These are phyloP conservation scores for Sphyrna mokarran DNA, from an alignment of 2,113 vertebrate genomes.

Conservation along the genomic window DNA sequence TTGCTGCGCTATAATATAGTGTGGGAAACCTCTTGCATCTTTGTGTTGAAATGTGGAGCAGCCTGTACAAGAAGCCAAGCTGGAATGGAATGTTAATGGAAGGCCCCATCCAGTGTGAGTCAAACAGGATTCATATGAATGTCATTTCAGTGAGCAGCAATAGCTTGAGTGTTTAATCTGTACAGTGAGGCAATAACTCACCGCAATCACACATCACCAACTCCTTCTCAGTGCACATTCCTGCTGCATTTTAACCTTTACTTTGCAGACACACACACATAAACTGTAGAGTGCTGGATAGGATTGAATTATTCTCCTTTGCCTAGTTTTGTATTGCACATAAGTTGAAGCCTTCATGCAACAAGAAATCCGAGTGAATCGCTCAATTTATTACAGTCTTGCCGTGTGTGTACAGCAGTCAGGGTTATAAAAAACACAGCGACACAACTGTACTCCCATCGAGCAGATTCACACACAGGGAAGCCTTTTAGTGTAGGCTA, in stretches of 20 bases:
- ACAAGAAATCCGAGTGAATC: neutral
- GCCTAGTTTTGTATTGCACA: neutral
- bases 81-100: constrained; percentile 37
- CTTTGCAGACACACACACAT: neutral
- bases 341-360: neutral
- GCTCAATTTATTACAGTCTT: neutral
- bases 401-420: neutral
- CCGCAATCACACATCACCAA: neutral
- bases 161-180: constrained; percentile 24
- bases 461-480: neutral
- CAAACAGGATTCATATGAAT: constrained; percentile 30
- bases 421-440: neutral
- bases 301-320: neutral
- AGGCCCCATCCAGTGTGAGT: constrained; percentile 10
- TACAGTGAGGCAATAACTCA: constrained; percentile 24
- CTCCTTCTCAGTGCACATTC: constrained; percentile 20
- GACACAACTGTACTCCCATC: neutral
- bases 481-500: neutral
- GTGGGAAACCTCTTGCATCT: neutral
- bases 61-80: neutral
- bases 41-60: constrained; percentile 16
- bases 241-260: constrained; percentile 17
- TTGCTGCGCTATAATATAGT: neutral
- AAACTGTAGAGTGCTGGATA: neutral
- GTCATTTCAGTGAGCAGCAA: constrained; percentile 34